Conservation (phyloP, 2,888 invertebrate genomes). For the Ametastegia equiseti region DNA sequence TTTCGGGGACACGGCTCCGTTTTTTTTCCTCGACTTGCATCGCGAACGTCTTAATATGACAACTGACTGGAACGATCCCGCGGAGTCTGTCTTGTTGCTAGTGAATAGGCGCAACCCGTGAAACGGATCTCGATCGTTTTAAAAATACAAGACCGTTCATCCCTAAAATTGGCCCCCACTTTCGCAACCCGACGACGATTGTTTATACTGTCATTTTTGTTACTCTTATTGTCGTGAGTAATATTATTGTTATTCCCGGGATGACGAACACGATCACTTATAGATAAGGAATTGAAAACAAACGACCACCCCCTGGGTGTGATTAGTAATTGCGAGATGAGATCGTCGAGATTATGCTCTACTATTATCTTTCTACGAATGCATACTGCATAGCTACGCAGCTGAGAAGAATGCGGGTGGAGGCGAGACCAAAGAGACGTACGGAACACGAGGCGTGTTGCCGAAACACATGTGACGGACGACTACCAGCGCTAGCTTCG, state of each 20-base stretch:
- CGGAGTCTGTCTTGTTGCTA: too few relatives aligned
- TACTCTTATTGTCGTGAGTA: background rate
- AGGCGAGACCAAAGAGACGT: too few relatives aligned
- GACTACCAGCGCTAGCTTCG: too few relatives aligned
- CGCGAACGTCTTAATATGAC: background rate
- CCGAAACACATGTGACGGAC: background rate
- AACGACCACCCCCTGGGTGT: background rate
- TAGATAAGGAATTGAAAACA: background rate
- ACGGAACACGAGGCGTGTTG: background rate
- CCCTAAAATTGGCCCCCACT: conserved; percentile 16
- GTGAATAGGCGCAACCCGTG: background rate
- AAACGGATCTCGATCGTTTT: background rate
- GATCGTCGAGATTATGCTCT: background rate
- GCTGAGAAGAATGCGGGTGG: too few relatives aligned
- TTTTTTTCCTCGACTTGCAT: background rate
- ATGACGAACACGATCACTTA: background rate
- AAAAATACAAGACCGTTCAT: background rate
- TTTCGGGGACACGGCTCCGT: background rate
- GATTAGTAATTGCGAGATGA: too few relatives aligned
- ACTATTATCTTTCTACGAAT: background rate
- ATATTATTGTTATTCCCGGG: background rate
- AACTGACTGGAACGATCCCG: background rate
- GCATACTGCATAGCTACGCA: too few relatives aligned
- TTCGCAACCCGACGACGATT: background rate
- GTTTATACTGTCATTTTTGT: background rate